A percentile compares a stretch with the other conserved stretches of the same genome.
Evolutionary conservation across 2,797 vertebrate genomes (phyloP).

Genomic region (Sebastes itinus): DNA sequence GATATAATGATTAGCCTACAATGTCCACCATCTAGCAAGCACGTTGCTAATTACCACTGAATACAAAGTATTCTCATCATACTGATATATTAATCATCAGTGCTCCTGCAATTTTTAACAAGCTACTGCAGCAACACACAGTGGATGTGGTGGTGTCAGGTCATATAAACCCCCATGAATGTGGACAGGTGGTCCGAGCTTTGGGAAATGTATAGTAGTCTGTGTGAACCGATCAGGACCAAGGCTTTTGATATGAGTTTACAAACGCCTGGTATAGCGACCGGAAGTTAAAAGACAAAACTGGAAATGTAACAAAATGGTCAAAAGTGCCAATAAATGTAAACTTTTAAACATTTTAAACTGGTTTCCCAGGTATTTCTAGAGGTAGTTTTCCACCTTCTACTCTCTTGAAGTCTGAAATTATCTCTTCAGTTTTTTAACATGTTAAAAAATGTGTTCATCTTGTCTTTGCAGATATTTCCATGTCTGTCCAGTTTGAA

Average conservation of each 20-base stretch:
- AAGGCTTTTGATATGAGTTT: neutral
- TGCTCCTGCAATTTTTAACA: neutral
- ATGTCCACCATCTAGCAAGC: neutral
- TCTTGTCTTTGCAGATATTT: constrained; percentile 63
- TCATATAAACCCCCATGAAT: neutral
- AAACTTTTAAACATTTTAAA: neutral
- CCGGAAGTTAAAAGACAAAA: neutral
- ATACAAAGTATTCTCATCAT: neutral
- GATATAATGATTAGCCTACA: neutral
- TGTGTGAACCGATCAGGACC: neutral
- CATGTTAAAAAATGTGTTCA: neutral
- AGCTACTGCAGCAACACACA: neutral
- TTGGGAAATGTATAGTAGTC: neutral
- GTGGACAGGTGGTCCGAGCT: neutral
- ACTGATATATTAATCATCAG: neutral
- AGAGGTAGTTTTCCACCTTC: neutral
- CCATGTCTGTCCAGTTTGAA: constrained; percentile 68
- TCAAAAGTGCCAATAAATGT: neutral
- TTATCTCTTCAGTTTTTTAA: neutral
- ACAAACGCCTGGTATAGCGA: neutral
- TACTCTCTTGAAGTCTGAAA: neutral
- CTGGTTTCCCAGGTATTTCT: neutral
- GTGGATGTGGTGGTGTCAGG: neutral
- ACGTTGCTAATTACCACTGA: neutral
- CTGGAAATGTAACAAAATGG: neutral